Evolutionary conservation across 2,888 invertebrate genomes (phyloP), one percentile per base, ranked within the genome.

Genomic region (Synanthedon myopaeformis): DNA sequence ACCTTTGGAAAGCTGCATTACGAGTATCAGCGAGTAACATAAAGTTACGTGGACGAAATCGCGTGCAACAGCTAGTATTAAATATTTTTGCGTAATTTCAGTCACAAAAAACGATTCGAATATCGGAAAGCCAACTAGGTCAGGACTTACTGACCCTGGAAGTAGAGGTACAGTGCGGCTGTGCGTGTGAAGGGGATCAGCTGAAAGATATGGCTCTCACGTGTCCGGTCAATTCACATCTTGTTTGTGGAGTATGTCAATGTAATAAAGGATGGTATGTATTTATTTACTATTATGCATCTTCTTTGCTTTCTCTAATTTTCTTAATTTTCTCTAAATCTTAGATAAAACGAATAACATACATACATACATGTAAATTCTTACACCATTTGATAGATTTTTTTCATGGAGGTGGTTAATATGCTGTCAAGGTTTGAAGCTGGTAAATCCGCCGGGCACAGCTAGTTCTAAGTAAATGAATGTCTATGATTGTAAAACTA

Each of bases 51-150:
- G 23, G 4, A 23, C 23, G 23, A 4, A 23, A 0, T 4, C 23
- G 23, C 23, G 23, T 23, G 23, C 23, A 4, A 23, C 23, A 23
- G 4, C 4, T 4, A 4, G 4, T 23, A 28, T 35, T 35, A 35
- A 35, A 35, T 35, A 35, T 35, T 35, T 8, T 35, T 35, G 35
- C 35, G 10, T 35, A 35, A 51, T 68, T 70, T 41, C 67, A 87
- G 86, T 69, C 69, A 19, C 72, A 64, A 35, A 75, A 84, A 67
- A 89, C 78, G 0, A 88, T 93, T 51, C 83, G 82, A 12, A 93
- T 96, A 64, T 92, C 92, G 56, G 96, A 96, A 61, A 91, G 92
- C 3, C 93, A 93, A 53, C 85, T 96, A 52, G 91, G 91, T 3
- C 93, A 93, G 51, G 92, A 93, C 63, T 79, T 84, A 14, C 74